A percentile compares a stretch with the other conserved stretches of the same genome.
Evolutionary conservation across 1,140 invertebrate genomes (phyloP).

Genomic region (Carcinoscorpius rotundicauda): DNA sequence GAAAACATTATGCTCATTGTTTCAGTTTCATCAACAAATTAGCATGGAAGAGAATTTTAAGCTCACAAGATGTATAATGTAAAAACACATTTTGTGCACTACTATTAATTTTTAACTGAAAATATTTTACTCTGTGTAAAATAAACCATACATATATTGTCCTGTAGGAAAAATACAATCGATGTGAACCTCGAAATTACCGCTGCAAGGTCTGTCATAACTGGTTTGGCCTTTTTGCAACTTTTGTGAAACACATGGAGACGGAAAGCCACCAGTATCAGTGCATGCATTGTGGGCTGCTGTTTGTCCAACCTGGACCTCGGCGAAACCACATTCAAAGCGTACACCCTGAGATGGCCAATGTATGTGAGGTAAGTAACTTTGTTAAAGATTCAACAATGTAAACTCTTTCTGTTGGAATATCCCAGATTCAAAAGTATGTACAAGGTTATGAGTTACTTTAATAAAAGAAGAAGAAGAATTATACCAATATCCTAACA

Average conservation of each 20-base stretch:
- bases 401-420: neutral
- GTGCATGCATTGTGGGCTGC: conserved; percentile 25
- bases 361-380: conserved; percentile 20
- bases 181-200: conserved; percentile 26
- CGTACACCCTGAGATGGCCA: conserved; percentile 24
- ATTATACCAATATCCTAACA: no score
- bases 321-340: conserved; percentile 26
- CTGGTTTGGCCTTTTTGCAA: conserved; percentile 27
- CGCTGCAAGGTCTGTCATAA: conserved; percentile 28
- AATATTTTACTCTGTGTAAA: no score
- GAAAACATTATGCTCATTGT: no score
- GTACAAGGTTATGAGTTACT: neutral
- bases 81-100: no score
- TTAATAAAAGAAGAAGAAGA: neutral
- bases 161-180: conserved; percentile 24
- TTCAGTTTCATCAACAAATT: no score
- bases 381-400: neutral
- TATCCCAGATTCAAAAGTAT: conserved; percentile 1
- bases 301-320: conserved; percentile 26
- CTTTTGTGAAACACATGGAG: conserved; percentile 27
- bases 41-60: neutral
- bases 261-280: conserved; percentile 26
- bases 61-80: no score
- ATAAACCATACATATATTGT: neutral
- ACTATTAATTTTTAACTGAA: no score